phyloP scores from a whole-genome alignment of 2,113 vertebrate species.

The Ctenomys sociabilis region DNA sequence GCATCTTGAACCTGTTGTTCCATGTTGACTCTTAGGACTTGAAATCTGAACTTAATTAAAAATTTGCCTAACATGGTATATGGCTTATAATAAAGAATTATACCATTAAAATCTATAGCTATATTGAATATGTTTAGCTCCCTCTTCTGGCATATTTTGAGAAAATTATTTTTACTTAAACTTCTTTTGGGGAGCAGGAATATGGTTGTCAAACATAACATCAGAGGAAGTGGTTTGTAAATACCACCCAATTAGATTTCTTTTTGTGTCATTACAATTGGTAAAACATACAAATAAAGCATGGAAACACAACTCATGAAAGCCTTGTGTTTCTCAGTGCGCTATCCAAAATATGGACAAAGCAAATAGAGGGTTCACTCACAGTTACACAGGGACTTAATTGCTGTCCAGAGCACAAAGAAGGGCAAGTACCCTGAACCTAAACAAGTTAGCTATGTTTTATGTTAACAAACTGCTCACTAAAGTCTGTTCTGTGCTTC shows the following conservation, averaged over 20 bases:
- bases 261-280: not conserved
- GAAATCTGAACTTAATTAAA: not conserved
- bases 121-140: conserved; percentile 64
- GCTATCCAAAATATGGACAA: not conserved
- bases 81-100: conserved; percentile 25
- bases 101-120: not conserved
- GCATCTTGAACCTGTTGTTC: not conserved
- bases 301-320: not conserved
- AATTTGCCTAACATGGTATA: not conserved
- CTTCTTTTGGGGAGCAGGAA: conserved; percentile 12
- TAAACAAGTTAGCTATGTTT: not conserved
- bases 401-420: not conserved
- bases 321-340: not conserved
- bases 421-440: not conserved
- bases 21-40: not conserved
- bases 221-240: not conserved
- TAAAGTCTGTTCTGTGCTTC: not conserved
- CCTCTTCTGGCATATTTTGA: conserved; percentile 67
- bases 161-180: conserved; percentile 50
- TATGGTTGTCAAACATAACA: not conserved
- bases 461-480: not conserved
- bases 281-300: not conserved
- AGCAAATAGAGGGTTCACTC: not conserved
- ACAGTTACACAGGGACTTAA: not conserved
- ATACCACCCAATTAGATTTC: not conserved